A percentile compares a stretch with the other conserved stretches of the same genome.
Evolutionary conservation across 2,888 invertebrate genomes (phyloP).

Genomic region (Petrolisthes cinctipes): DNA sequence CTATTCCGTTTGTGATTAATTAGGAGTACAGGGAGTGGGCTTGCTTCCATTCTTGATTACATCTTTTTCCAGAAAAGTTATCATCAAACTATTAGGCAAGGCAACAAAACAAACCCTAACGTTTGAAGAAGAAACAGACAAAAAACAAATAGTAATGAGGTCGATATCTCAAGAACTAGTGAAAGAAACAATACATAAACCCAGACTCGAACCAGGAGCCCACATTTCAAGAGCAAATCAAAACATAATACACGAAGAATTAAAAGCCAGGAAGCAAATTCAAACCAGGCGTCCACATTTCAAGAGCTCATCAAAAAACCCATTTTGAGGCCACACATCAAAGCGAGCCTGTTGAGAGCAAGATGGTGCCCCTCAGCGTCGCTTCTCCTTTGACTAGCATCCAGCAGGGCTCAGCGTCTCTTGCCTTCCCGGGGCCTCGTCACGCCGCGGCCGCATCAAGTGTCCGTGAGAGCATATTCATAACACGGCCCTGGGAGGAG

Average conservation of each 20-base stretch:
- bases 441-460: background rate
- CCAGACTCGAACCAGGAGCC: background rate
- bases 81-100: too few relatives aligned
- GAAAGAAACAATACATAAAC: background rate
- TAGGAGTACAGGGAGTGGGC: too few relatives aligned
- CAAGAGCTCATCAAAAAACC: conserved; percentile 48
- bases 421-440: background rate
- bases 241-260: conserved; percentile 10
- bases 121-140: too few relatives aligned
- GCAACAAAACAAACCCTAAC: too few relatives aligned
- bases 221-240: conserved; percentile 42
- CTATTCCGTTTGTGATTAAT: too few relatives aligned
- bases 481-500: background rate
- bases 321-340: conserved; percentile 39
- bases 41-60: too few relatives aligned
- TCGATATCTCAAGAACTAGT: background rate
- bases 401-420: background rate
- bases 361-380: conserved; percentile 22
- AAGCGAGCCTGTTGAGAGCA: conserved; percentile 21
- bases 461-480: background rate
- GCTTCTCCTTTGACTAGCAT: conserved; percentile 16
- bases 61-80: too few relatives aligned
- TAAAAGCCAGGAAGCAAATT: conserved; percentile 14
- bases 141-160: too few relatives aligned
- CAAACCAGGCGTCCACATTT: conserved; percentile 33